These are phyloP conservation scores for Mythimna lalbum DNA, from an alignment of 2,888 invertebrate species.

Conservation along the genomic window DNA sequence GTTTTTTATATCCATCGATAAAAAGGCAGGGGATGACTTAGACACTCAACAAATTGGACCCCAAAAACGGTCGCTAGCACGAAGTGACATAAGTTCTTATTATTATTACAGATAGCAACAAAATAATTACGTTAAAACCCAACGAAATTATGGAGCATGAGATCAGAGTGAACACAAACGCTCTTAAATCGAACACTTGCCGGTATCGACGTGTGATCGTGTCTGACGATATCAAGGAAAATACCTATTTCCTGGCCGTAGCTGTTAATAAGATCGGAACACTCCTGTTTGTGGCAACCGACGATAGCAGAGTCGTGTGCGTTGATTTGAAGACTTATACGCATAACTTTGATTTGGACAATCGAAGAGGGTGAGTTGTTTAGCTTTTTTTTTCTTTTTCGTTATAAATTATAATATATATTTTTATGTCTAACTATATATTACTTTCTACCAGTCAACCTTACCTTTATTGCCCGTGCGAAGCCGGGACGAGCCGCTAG, in stretches of 20 bases:
- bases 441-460: too few species aligned
- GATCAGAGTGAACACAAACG: constrained; percentile 69
- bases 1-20: too few species aligned
- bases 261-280: constrained; percentile 84
- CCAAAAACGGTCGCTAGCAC: too few species aligned
- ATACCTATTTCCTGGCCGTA: constrained; percentile 78
- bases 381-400: too few species aligned
- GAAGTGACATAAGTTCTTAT: too few species aligned
- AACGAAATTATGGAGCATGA: constrained; percentile 82
- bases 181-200: constrained; percentile 71
- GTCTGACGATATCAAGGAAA: constrained; percentile 77
- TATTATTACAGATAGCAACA: constrained; percentile 79
- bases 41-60: too few species aligned
- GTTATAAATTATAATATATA: too few species aligned
- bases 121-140: constrained; percentile 81
- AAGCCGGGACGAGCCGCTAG: too few species aligned
- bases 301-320: constrained; percentile 84
- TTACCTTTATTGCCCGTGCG: too few species aligned
- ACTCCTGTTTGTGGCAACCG: constrained; percentile 83
- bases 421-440: too few species aligned
- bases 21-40: too few species aligned
- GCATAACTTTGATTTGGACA: constrained; percentile 82
- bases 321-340: constrained; percentile 82
- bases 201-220: constrained; percentile 74
- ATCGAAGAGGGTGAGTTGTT: constrained; percentile 83